A percentile compares a stretch with the other conserved stretches of the same genome.
Conservation (phyloP, 2,797 vertebrate species). For the Rhinichthys osculus region DNA sequence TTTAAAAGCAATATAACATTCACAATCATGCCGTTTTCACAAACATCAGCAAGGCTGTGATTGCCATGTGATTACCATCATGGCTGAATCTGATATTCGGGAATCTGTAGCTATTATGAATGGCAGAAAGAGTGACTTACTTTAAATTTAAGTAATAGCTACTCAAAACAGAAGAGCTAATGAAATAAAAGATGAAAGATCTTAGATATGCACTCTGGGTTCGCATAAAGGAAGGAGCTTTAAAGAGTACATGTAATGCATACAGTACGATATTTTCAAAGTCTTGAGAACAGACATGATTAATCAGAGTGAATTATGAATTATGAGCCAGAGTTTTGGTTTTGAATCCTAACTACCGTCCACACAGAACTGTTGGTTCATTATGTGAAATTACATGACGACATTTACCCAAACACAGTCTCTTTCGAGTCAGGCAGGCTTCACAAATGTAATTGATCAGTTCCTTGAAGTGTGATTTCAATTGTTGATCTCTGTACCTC, state of each 20-base stretch:
- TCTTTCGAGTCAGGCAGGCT: not conserved
- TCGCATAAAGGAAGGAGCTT: not conserved
- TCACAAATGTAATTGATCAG: constrained; percentile 4
- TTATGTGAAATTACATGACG: not conserved
- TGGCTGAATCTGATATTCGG: not conserved
- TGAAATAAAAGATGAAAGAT: not conserved
- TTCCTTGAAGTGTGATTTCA: not conserved
- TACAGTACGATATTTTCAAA: not conserved
- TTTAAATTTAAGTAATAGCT: not conserved
- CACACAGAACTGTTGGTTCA: constrained; percentile 4
- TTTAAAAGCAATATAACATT: not conserved
- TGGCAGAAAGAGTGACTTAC: not conserved
- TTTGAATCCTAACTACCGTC: constrained; percentile 18
- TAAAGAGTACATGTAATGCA: not conserved
- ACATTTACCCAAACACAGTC: not conserved
- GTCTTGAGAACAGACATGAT: not conserved
- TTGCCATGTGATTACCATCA: not conserved
- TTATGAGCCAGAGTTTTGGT: not conserved
- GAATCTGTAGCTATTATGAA: not conserved
- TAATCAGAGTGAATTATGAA: constrained; percentile 10
- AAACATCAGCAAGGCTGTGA: not conserved
- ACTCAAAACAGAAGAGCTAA: not conserved
- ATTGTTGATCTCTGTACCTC: not conserved
- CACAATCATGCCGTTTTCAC: not conserved
- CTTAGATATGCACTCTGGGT: not conserved